Evolutionary conservation across 1,140 invertebrate genomes (phyloP).

Genomic region (Polyergus mexicanus): DNA sequence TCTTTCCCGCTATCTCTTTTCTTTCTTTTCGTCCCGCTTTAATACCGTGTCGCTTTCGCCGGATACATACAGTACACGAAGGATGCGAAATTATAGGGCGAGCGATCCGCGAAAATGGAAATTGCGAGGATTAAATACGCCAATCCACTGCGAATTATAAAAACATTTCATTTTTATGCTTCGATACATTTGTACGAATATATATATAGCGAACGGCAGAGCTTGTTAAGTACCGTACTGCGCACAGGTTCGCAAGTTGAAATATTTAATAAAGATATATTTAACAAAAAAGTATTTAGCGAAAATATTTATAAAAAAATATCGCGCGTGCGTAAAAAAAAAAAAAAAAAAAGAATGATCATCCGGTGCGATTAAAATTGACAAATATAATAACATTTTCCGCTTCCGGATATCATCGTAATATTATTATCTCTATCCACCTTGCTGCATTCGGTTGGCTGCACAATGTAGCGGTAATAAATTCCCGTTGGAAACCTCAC

Average conservation of each 20-base stretch:
- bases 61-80: neutral
- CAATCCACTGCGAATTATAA: constrained; percentile 17
- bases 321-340: neutral
- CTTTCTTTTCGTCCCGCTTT: neutral
- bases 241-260: neutral
- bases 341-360: neutral
- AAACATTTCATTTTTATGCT: constrained; percentile 8
- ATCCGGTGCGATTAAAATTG: constrained; percentile 1
- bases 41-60: neutral
- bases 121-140: constrained; percentile 30
- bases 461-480: constrained; percentile 25
- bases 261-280: neutral
- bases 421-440: neutral
- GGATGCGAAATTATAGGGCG: constrained; percentile 14
- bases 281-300: too few relatives aligned
- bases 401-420: neutral
- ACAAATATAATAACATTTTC: neutral
- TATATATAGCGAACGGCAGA: neutral
- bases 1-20: neutral
- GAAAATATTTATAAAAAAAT: neutral
- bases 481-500: constrained; percentile 14
- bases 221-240: neutral
- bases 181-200: neutral
- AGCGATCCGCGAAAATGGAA: constrained; percentile 28
- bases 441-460: neutral